Conservation (phyloP, 2,113 vertebrate genomes). For the Arothron firmamentum region DNA sequence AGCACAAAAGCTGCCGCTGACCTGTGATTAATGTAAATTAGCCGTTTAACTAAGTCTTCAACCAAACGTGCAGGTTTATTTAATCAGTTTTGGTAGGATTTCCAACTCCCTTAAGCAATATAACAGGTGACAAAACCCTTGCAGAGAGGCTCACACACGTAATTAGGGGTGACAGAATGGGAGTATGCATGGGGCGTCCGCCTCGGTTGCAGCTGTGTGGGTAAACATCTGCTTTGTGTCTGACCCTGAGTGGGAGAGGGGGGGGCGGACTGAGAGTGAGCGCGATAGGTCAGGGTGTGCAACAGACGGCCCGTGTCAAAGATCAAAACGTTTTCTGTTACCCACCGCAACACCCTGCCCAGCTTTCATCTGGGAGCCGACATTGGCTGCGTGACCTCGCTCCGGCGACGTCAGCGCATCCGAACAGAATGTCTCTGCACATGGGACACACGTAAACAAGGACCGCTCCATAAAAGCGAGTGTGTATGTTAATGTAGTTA, state of each 20-base stretch:
- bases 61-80: too few species aligned
- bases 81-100: too few species aligned
- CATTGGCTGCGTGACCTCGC: not conserved
- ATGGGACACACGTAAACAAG: not conserved
- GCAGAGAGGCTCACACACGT: slow-evolving; percentile 12
- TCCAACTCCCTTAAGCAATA: not conserved
- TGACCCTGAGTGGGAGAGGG: slow-evolving; percentile 32
- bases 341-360: slow-evolving; percentile 35
- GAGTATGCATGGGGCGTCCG: slow-evolving; percentile 24
- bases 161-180: slow-evolving; percentile 29
- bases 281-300: slow-evolving; percentile 6
- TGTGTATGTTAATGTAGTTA: too few species aligned
- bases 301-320: slow-evolving; percentile 44
- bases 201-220: slow-evolving; percentile 38
- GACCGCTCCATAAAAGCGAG: too few species aligned
- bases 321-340: slow-evolving; percentile 53
- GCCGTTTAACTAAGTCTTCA: too few species aligned
- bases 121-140: slow-evolving; percentile 25
- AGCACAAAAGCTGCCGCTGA: too few species aligned
- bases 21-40: too few species aligned
- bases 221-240: slow-evolving; percentile 63
- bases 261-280: slow-evolving; percentile 8
- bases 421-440: not conserved
- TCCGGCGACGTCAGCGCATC: not conserved
- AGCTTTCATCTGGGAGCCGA: slow-evolving; percentile 25